Evolutionary conservation across 2,888 invertebrate genomes (phyloP).

Genomic region (Papilio gigon): DNA sequence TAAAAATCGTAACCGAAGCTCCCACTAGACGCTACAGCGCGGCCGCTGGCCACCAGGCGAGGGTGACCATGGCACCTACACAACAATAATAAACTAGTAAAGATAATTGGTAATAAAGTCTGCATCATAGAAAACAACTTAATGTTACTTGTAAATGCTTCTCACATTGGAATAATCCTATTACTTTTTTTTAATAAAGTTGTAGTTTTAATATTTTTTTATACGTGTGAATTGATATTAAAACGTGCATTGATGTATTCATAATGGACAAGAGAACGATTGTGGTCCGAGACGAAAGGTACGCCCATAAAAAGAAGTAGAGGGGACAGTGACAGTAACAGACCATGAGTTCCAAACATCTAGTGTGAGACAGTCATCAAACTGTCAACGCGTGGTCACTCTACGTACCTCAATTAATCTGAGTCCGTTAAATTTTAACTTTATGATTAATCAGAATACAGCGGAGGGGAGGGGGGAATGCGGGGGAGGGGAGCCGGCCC

Average conservation of each 20-base stretch:
- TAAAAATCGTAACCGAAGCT: constrained; percentile 17
- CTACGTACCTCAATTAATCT: constrained; percentile 25
- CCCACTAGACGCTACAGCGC: constrained; percentile 11
- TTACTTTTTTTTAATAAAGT: too few relatives aligned
- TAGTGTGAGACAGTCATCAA: neutral
- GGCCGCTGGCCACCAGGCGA: constrained; percentile 4
- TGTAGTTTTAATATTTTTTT: too few relatives aligned
- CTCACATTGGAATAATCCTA: too few relatives aligned
- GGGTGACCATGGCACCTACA: neutral
- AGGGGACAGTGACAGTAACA: neutral
- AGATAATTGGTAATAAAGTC: too few relatives aligned
- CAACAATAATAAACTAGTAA: neutral
- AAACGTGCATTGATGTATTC: too few relatives aligned
- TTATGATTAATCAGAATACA: constrained; percentile 36
- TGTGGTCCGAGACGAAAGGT: neutral
- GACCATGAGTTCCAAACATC: neutral
- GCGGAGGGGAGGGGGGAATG: constrained; percentile 15
- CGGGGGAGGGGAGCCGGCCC: neutral
- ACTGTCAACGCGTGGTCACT: neutral
- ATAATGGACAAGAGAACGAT: too few relatives aligned
- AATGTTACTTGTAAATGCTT: too few relatives aligned
- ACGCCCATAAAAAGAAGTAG: neutral
- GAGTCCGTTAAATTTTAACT: constrained; percentile 37
- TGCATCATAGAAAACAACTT: too few relatives aligned
- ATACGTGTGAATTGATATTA: too few relatives aligned